A percentile compares a stretch with the other conserved stretches of the same genome.
These are phyloP conservation scores for Aphelinus atriplicis DNA, from an alignment of 1,140 invertebrate species.

Conservation along the genomic window DNA sequence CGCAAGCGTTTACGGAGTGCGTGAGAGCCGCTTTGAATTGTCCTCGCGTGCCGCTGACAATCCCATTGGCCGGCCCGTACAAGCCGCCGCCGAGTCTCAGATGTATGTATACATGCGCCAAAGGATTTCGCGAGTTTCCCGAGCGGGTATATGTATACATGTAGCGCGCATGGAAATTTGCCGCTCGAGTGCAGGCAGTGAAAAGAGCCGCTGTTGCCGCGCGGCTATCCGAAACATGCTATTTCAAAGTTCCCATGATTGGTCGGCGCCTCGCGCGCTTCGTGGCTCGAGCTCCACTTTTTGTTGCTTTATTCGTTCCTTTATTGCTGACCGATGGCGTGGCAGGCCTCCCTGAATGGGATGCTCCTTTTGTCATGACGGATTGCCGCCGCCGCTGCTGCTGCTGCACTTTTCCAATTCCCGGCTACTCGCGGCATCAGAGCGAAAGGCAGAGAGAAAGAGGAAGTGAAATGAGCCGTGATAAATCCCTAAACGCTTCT, in stretches of 20 bases:
- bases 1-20: too few species aligned
- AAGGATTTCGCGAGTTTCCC: slow-evolving; percentile 13
- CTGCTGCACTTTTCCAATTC: slow-evolving; percentile 54
- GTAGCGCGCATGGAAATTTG: slow-evolving; percentile 9
- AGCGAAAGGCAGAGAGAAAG: too few species aligned
- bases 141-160: not conserved
- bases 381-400: slow-evolving; percentile 39
- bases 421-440: too few species aligned
- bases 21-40: too few species aligned
- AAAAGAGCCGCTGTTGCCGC: slow-evolving; percentile 9
- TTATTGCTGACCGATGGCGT: slow-evolving; percentile 53
- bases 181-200: slow-evolving; percentile 41
- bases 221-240: slow-evolving; percentile 48
- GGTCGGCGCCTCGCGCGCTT: too few species aligned
- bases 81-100: too few species aligned
- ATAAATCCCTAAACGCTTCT: slow-evolving; percentile 53
- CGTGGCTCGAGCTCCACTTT: too few species aligned
- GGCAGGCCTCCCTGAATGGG: slow-evolving; percentile 51
- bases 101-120: too few species aligned
- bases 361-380: slow-evolving; percentile 50
- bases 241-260: slow-evolving; percentile 57
- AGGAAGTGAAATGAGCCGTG: slow-evolving; percentile 58
- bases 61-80: too few species aligned
- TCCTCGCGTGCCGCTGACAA: too few species aligned
- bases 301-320: too few species aligned